Percentiles rank a stretch among this genome's conserved stretches.
Evolutionary conservation across 2,113 vertebrate species (phyloP).

Genomic region (Centropus bengalensis): DNA sequence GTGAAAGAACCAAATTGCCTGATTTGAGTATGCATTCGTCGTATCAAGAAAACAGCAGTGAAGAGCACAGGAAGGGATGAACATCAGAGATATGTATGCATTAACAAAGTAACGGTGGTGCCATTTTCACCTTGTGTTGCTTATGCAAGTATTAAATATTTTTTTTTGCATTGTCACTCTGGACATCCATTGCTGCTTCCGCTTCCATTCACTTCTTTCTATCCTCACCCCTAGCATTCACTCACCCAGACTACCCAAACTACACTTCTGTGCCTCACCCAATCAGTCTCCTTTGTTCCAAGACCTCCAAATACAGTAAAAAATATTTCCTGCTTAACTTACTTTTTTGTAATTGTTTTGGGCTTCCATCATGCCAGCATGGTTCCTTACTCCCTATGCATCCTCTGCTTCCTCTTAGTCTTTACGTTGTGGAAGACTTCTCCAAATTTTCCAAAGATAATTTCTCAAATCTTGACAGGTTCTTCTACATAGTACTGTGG

Average conservation of each 20-base stretch:
- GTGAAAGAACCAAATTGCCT: neutral
- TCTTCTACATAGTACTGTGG: neutral
- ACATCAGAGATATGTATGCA: neutral
- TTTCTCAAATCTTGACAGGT: neutral
- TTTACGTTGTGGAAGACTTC: neutral
- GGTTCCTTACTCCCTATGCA: neutral
- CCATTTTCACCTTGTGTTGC: neutral
- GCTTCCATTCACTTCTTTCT: neutral
- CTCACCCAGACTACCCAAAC: neutral
- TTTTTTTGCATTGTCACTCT: neutral
- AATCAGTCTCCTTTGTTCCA: neutral
- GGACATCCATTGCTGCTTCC: neutral
- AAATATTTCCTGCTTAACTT: neutral
- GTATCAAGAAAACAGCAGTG: neutral
- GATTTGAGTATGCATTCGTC: neutral
- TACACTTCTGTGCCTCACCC: neutral
- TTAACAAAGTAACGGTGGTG: neutral
- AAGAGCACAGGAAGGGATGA: neutral
- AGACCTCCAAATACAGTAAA: neutral
- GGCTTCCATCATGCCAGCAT: neutral
- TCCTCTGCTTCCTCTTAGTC: neutral
- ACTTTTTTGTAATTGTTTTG: conserved; percentile 6
- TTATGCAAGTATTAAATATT: neutral
- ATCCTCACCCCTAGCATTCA: neutral
- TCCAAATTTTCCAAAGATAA: neutral